Evolutionary conservation across 64 coral and sea anemone species (phyloP), one percentile per base, ranked within the genome.

Genomic region (Montipora efflorescens): DNA sequence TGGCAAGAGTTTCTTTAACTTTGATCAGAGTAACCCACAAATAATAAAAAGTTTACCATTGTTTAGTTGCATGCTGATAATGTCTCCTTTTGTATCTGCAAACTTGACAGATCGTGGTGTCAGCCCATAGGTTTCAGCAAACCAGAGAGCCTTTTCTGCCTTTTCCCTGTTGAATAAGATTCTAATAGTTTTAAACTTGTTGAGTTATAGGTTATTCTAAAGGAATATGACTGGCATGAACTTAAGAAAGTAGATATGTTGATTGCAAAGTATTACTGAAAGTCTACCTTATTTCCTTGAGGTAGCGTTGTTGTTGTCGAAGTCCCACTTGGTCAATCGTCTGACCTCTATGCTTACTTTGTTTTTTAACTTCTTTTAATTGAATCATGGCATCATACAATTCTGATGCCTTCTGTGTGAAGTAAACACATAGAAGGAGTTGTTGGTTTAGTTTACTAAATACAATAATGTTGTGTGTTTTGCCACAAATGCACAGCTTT

Each of bases 251-350:
- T 66, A 18, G 61, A 66, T 66, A 66, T 7, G 61, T 66, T 66
- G 61, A 66, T 66, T 66, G 10, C 61, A 66, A 66, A 66, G 61
- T 66, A 19, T 66, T 66, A 66, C 61, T 66, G 61, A 66, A 66
- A 66, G 61, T 66, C 11, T 66, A 66, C 68, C 20, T 72, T 72
- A 22, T 72, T 72, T 72, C 20, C 68, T 72, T 72, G 18, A 72
- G 68, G 20, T 72, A 22, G 68, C 68, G 68, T 18, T 22, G 68
- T 72, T 72, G 68, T 0, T 72, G 20, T 72, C n/a, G n/a, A 72
- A 13, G 68, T 72, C 68, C 20, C 20, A 72, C 68, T 72, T 72
- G 68, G 68, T 72, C 68, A 18, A 72, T 72, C 68, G n/a, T 72
- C 36, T 72, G 68, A 20, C 68, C 68, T 23, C 20, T 22, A 72